A percentile compares a stretch with the other conserved stretches of the same genome.
Evolutionary conservation across 1,140 invertebrate species (phyloP).

Genomic region (Scaptomyza graminum): DNA sequence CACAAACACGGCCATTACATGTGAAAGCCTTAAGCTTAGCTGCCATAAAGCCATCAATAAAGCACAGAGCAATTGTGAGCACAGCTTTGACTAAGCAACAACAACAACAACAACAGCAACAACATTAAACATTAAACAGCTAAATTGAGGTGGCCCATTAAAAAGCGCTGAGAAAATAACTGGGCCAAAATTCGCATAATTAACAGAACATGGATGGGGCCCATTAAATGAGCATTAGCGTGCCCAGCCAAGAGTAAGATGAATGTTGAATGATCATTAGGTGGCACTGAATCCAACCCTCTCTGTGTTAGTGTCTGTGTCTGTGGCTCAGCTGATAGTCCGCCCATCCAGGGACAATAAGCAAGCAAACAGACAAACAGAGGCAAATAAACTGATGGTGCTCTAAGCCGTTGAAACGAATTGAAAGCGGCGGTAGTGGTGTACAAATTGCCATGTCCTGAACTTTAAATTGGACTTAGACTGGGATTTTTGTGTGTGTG

Average conservation of each 20-base stretch:
- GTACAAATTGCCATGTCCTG: conserved; percentile 41
- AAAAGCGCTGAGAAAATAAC: conserved; percentile 71
- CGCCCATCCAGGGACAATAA: not conserved
- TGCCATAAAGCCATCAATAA: conserved; percentile 74
- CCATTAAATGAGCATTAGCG: conserved; percentile 69
- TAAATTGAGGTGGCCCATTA: conserved; percentile 39
- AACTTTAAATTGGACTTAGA: conserved; percentile 42
- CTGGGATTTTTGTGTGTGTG: conserved; percentile 14
- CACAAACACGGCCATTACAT: conserved; percentile 76
- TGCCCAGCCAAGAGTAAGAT: conserved; percentile 17
- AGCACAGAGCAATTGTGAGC: conserved; percentile 45
- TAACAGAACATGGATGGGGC: conserved; percentile 56
- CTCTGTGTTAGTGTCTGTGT: not conserved
- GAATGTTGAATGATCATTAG: conserved; percentile 30
- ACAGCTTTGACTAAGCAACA: conserved; percentile 15
- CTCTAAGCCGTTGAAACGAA: conserved; percentile 56
- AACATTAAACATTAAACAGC: conserved; percentile 2
- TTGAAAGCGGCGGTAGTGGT: conserved; percentile 30
- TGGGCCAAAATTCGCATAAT: conserved; percentile 75
- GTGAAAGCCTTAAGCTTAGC: conserved; percentile 61
- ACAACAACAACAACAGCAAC: not conserved
- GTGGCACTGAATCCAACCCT: no score
- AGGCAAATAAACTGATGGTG: conserved; percentile 13
- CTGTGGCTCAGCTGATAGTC: conserved; percentile 54
- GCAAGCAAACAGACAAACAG: not conserved